Evolutionary conservation across 2,797 vertebrate species (phyloP).

Genomic region (Channallabes apus): DNA sequence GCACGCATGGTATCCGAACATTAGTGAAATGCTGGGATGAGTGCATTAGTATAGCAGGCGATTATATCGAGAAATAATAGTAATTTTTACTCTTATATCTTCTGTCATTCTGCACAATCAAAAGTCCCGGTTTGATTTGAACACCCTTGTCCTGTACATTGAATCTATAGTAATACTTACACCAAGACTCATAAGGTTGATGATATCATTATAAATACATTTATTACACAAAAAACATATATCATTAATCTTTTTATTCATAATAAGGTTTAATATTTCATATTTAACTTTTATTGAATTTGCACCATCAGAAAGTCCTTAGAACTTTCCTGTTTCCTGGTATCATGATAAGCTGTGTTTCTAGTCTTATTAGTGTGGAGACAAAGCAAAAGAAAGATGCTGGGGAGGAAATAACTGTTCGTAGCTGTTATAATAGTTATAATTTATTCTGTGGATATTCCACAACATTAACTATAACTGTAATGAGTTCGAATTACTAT

Average conservation of each 20-base stretch:
- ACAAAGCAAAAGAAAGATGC: neutral
- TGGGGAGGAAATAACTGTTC: neutral
- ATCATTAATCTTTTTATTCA: neutral
- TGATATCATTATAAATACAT: neutral
- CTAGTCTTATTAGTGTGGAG: neutral
- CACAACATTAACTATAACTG: neutral
- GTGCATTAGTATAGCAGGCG: no score
- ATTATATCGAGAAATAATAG: no score
- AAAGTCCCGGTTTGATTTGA: no score
- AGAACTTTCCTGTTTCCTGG: neutral
- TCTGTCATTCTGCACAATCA: no score
- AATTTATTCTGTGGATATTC: neutral
- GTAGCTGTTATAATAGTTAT: neutral
- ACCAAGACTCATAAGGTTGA: neutral
- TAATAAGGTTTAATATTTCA: neutral
- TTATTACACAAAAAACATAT: neutral
- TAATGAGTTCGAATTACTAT: neutral
- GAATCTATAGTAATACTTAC: neutral
- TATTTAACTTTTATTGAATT: no score
- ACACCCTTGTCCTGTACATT: neutral
- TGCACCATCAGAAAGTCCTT: neutral
- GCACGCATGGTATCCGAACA: no score
- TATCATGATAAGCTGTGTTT: neutral
- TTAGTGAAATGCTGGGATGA: no score
- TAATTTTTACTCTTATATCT: no score